These are phyloP conservation scores for Nanorana parkeri DNA, from an alignment of 2,113 vertebrate species.

Conservation along the genomic window DNA sequence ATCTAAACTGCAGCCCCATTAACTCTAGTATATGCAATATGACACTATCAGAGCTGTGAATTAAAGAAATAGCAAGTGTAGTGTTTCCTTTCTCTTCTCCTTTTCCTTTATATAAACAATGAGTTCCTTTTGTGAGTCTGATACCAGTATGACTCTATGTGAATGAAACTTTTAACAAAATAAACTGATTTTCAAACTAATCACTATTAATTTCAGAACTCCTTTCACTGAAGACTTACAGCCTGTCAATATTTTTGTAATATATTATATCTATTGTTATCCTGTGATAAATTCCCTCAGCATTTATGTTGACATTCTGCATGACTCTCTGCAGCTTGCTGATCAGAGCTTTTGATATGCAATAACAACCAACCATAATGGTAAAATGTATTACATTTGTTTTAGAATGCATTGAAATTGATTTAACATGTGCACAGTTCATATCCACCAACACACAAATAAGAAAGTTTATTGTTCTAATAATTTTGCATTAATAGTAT, in stretches of 20 bases:
- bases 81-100: no score
- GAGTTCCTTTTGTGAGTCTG: no score
- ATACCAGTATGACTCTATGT: no score
- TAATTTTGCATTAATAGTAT: no score
- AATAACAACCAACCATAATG: background rate
- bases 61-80: no score
- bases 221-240: background rate
- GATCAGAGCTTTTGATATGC: background rate
- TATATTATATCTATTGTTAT: background rate
- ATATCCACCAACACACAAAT: no score
- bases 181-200: background rate
- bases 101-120: no score
- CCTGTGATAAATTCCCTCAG: background rate
- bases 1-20: no score
- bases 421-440: no score
- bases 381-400: background rate
- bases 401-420: background rate
- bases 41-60: no score
- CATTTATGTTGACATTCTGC: background rate
- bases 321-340: background rate
- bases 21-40: no score
- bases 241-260: background rate
- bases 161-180: background rate
- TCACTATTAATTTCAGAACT: background rate
- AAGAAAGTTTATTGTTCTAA: no score